Base-by-base conservation (phyloP, 1,140 invertebrate species). In the Drosophila takahashii region DNA sequence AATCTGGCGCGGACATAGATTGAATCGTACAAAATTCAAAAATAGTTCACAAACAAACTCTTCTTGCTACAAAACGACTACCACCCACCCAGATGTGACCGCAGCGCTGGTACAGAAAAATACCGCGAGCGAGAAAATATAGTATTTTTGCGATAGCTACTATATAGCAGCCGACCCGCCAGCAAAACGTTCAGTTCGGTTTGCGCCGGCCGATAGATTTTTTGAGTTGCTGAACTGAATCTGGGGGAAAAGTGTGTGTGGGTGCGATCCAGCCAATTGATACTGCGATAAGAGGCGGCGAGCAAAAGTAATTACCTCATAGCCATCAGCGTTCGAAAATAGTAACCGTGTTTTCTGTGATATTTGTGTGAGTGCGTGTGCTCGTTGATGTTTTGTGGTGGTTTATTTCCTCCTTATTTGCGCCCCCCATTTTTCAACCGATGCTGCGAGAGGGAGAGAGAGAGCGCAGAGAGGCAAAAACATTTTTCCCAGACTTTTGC, bases 291-390 rank as follows among this genome's bases (percentile, higher is more conserved):
- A 65, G 58, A 27, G 47, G 62, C 58, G 57, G 62, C 34, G 34
- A 62, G 34, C 58, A 50, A 58, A 66, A 64, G 64, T 66, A 66
- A 66, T 64, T 66, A 66, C 37, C 39, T 60, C 57, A 65, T 61
- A 65, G 44, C 26, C 44, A 47, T 61, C 42, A 47, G 34, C 59
- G 45, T 66, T 45, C 44, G 57, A 61, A 61, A 61, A 61, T 61
- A 59, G 59, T 61, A 59, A 66, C 65, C 45, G 60, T 39, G 48
- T 51, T 72, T 61, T 72, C 57, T 36, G 67, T 52, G 57, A 18
- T 58, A 72, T 52, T 29, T 69, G 42, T 70, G 65, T 71, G 67
- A 39, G 48, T 69, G 64, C 50, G 42, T 67, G 64, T 54, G 32
- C 60, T n/a, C 41, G 32, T 59, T 36, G 22, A 44, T 70, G 62